Conservation (phyloP, 2,888 invertebrate species). For the Netelia inedita region DNA sequence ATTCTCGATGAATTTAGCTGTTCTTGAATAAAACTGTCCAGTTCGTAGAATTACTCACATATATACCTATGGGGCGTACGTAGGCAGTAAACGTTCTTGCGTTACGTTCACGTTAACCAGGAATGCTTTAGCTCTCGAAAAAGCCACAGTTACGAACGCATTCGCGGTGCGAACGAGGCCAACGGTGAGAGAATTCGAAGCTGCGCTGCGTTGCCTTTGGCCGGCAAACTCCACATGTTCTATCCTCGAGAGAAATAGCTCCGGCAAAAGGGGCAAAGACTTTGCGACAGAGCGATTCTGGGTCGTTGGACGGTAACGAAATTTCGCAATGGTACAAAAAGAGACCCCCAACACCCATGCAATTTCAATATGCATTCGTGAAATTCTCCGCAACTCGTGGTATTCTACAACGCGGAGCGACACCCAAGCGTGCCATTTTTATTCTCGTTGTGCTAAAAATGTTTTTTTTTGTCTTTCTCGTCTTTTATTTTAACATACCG, state of each 20-base stretch:
- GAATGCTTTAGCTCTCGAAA: slow-evolving; percentile 46
- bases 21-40: too few species aligned
- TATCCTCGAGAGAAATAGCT: slow-evolving; percentile 42
- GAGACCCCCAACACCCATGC: slow-evolving; percentile 13
- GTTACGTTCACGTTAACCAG: slow-evolving; percentile 27
- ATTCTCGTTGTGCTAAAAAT: too few species aligned
- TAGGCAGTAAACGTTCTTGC: slow-evolving; percentile 13
- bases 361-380: slow-evolving; percentile 49
- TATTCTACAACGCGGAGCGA: slow-evolving; percentile 1
- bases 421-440: too few species aligned
- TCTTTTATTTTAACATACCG: too few species aligned
- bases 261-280: slow-evolving; percentile 13
- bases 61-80: background rate
- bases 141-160: slow-evolving; percentile 40
- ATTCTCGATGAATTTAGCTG: too few species aligned
- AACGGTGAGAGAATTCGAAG: slow-evolving; percentile 45
- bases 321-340: slow-evolving; percentile 21
- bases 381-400: slow-evolving; percentile 34
- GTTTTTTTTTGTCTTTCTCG: too few species aligned
- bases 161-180: background rate
- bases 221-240: background rate
- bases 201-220: slow-evolving; percentile 28
- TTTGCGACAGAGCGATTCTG: slow-evolving; percentile 34
- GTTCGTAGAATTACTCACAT: background rate
- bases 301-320: slow-evolving; percentile 34